A percentile compares a stretch with the other conserved stretches of the same genome.
These are phyloP conservation scores for Lycophotia porphyrea DNA, from an alignment of 2,888 invertebrate genomes.

Conservation along the genomic window DNA sequence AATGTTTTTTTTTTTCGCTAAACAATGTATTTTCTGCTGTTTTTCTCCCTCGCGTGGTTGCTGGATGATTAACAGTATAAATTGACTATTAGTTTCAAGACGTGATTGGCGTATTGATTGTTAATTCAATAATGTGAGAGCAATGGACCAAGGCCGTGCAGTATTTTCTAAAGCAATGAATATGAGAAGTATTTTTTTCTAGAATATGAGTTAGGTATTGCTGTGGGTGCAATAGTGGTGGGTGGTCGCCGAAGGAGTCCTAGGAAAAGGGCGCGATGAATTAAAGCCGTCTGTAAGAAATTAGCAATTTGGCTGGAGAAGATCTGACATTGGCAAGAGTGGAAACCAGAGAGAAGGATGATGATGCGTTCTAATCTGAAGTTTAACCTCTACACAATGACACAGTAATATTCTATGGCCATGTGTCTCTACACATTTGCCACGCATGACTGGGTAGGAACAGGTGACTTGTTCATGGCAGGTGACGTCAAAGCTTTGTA, in stretches of 20 bases:
- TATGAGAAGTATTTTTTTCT: background rate
- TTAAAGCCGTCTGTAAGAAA: background rate
- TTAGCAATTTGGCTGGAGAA: background rate
- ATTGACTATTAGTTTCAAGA: slow-evolving; percentile 36
- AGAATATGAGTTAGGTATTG: background rate
- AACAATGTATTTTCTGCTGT: slow-evolving; percentile 24
- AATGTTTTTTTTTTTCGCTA: slow-evolving; percentile 39
- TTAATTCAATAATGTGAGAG: slow-evolving; percentile 14
- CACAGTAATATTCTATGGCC: slow-evolving; percentile 7
- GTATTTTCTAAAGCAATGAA: background rate
- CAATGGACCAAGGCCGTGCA: slow-evolving; percentile 4
- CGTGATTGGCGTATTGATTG: slow-evolving; percentile 41
- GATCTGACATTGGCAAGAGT: background rate
- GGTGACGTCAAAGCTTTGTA: slow-evolving; percentile 55
- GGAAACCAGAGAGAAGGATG: too few species aligned
- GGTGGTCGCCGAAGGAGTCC: background rate
- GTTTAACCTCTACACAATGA: background rate
- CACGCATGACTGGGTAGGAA: slow-evolving; percentile 76
- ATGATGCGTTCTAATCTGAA: too few species aligned
- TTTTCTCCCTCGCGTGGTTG: slow-evolving; percentile 26
- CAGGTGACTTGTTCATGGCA: slow-evolving; percentile 50
- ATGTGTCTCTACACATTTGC: slow-evolving; percentile 63
- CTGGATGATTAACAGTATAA: slow-evolving; percentile 36
- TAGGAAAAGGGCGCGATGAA: background rate
- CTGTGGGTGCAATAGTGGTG: background rate